Evolutionary conservation across 2,797 vertebrate genomes (phyloP), one percentile per base, ranked within the genome.

Genomic region (Chaunax sp.): DNA sequence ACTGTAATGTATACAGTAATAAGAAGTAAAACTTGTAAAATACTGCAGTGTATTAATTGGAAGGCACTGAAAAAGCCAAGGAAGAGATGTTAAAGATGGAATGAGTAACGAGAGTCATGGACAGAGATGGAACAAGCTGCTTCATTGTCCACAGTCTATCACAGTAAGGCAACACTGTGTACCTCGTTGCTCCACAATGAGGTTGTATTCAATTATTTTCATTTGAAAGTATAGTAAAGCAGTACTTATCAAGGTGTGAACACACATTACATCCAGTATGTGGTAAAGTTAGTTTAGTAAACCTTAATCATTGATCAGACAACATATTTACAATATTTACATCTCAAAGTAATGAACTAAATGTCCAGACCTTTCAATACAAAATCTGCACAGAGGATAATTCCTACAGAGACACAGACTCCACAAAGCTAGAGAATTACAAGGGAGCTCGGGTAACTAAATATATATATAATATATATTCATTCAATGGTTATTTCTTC

Each of bases 21-120:
- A 56, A 11, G 20, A 15, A 40, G 37, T 5, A 16, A 40, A 16
- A 15, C 15, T 16, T 5, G 5, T 40, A 46, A 54, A 70, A 66
- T 15, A 19, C 43, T 72, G 72, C 79, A 82, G 69, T 51, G 72
- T 69, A 16, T 49, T 22, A 41, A 55, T 22, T 33, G 2, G 15
- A 87, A 91, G 90, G 88, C 91, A 91, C 90, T 64, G 26, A 62
- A 28, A 55, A 52, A 67, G 52, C 7, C 37, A 30, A 52, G 41
- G 25, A 41, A 45, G 19, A 58, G 20, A 60, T 41, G 22, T 3
- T 33, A 6, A 74, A 51, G 45, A 62, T 58, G 55, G 71, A 78
- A 84, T 67, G 26, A 58, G 5, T 22, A 60, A 65, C 6, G 54
- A 28, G 9, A 63, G 3, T 50, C 35, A n/a, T 38, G 10, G 35